These are phyloP conservation scores for Kryptopterus vitreolus DNA, from an alignment of 2,797 vertebrate genomes.

Conservation along the genomic window DNA sequence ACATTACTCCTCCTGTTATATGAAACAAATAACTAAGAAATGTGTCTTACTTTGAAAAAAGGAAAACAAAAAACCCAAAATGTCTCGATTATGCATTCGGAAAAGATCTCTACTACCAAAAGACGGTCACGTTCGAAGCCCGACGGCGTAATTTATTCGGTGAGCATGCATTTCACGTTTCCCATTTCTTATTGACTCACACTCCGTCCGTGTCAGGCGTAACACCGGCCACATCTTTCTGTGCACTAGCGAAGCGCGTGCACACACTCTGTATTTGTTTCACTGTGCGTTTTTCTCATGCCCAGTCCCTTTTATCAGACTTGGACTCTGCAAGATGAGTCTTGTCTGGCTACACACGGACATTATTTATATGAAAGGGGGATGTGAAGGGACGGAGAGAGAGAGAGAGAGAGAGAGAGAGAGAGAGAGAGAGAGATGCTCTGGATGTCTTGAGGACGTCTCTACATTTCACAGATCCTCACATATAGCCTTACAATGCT, in stretches of 20 bases:
- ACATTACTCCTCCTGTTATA: background rate
- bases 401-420: conserved; percentile 26
- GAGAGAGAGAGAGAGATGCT: conserved; percentile 21
- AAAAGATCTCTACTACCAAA: conserved; percentile 34
- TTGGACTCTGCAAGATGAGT: conserved; percentile 40
- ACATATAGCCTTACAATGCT: conserved; percentile 61
- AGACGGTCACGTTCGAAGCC: background rate
- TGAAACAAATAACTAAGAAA: conserved; percentile 22
- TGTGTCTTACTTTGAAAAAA: conserved; percentile 24
- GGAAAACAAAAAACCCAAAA: conserved; percentile 24
- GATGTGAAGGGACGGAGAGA: conserved; percentile 7
- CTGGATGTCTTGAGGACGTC: conserved; percentile 43
- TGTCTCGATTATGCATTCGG: conserved; percentile 35
- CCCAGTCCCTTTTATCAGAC: conserved; percentile 24
- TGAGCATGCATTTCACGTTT: conserved; percentile 18
- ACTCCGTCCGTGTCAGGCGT: background rate
- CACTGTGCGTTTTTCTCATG: conserved; percentile 30
- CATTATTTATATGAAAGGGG: conserved; percentile 58
- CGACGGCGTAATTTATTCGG: conserved; percentile 10
- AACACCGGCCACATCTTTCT: conserved; percentile 27
- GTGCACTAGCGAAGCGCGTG: conserved; percentile 31
- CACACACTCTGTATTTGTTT: conserved; percentile 15
- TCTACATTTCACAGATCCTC: conserved; percentile 52
- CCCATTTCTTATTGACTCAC: conserved; percentile 3
- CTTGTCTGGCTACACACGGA: conserved; percentile 39